Evolutionary conservation across 35 echinoderm and acorn worm species (phyloP), one percentile per base, ranked within the genome.

Genomic region (Amphiura filiformis): DNA sequence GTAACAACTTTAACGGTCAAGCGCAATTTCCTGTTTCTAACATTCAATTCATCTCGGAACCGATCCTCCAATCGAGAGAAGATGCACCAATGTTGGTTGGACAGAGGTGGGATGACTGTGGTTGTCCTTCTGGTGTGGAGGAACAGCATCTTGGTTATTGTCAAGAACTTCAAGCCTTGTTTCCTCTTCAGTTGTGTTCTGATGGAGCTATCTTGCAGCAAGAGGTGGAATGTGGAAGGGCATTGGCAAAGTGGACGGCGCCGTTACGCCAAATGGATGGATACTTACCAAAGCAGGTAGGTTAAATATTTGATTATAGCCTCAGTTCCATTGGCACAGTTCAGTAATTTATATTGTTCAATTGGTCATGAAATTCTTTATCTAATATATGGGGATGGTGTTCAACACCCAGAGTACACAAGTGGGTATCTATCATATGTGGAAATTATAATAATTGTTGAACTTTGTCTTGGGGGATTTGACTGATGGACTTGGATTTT

Each of bases 111-210:
- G 7, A 20, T 7, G 44, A 52, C 44, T 52, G 44, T 52, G 7
- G 7, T 52, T 52, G 44, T 52, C 44, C 44, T 52, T 44, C 81
- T 0, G 81, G 81, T 5, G 52, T 83, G 15, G 52, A 13, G 31
- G 39, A 83, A 41, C 81, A 83, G 34, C 81, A 83, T 56, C 39
- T 83, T 17, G 52, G 52, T 47, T 83, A 49, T 47, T 83, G 81
- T 34, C 81, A 83, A 41, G 81, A 83, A 20, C 41, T 83, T n/a
- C 81, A 83, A 56, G 81, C 81, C 38, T 83, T 83, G 81, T 47
- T 83, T 31, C 81, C 81, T 31, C 52, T 32, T 47, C 81, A 49
- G 34, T 41, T 47, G 26, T 49, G 52, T 17, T 31, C 52, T 14
- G 81, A 49, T 39, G 39, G 40, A 17, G 38, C 39, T 57, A 34